Percentiles rank a stretch among this genome's conserved stretches.
Evolutionary conservation across 2,113 vertebrate species (phyloP).

Genomic region (Sander lucioperca): DNA sequence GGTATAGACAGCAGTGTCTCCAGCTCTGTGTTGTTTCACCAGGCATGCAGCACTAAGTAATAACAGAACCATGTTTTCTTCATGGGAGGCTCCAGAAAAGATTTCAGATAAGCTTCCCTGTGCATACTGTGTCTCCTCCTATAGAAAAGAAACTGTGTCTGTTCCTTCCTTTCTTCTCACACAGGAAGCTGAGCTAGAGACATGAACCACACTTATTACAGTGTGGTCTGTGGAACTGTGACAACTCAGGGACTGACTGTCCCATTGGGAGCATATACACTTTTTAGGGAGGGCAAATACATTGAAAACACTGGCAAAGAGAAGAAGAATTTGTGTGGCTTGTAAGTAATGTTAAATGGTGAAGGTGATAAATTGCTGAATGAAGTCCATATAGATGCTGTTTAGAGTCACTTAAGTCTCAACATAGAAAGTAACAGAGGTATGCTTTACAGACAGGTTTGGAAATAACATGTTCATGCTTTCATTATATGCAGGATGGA

Average conservation of each 20-base stretch:
- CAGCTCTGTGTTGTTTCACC: neutral
- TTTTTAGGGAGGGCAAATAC: conserved; percentile 2
- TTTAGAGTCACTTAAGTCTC: neutral
- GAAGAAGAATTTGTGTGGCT: conserved; percentile 20
- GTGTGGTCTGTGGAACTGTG: conserved; percentile 39
- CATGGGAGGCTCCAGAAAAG: neutral
- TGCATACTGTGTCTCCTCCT: neutral
- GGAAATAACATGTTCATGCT: neutral
- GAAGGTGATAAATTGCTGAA: neutral
- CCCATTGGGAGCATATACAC: conserved; percentile 29
- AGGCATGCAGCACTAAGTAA: neutral
- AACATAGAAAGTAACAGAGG: neutral
- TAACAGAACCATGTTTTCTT: conserved; percentile 3
- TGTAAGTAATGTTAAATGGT: conserved; percentile 14
- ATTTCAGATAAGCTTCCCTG: neutral
- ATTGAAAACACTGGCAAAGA: neutral
- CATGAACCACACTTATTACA: conserved; percentile 52
- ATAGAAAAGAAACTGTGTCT: neutral
- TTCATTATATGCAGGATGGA: neutral
- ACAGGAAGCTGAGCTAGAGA: conserved; percentile 18
- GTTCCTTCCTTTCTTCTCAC: neutral
- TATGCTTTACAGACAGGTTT: conserved; percentile 3
- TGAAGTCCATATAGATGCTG: neutral
- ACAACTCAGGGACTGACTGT: conserved; percentile 36
- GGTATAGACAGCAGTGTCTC: neutral